Conservation (phyloP, 2,113 vertebrate species). For the Copsychus sechellarum region DNA sequence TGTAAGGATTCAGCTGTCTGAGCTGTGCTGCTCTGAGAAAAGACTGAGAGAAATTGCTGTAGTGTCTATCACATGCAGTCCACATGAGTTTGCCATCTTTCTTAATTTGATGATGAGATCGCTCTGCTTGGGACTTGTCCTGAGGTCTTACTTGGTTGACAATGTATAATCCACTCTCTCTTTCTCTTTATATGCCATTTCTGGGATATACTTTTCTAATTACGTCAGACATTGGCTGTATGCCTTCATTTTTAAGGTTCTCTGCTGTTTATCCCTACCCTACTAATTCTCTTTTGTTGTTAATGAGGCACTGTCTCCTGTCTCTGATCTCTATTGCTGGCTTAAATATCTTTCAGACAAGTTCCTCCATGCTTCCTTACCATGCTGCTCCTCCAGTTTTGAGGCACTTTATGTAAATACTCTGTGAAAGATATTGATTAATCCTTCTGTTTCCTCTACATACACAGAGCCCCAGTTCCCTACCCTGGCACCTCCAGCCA, state of each 20-base stretch:
- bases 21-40: background rate
- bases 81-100: background rate
- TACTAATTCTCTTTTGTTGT: background rate
- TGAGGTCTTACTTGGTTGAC: background rate
- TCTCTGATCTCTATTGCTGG: background rate
- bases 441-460: background rate
- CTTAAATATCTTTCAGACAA: background rate
- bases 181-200: background rate
- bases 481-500: background rate
- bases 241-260: background rate
- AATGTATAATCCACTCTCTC: background rate
- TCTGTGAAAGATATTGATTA: fast-evolving
- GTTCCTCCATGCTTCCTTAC: background rate
- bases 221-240: background rate
- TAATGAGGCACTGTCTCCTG: background rate
- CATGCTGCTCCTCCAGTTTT: background rate
- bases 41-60: background rate
- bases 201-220: background rate
- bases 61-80: background rate
- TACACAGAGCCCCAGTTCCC: background rate
- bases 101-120: background rate
- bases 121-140: background rate
- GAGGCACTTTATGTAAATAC: background rate
- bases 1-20: background rate
- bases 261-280: background rate